A percentile compares a stretch with the other conserved stretches of the same genome.
phyloP scores from a whole-genome alignment of 2,888 invertebrate genomes.

The Pristionchus entomophagus region DNA sequence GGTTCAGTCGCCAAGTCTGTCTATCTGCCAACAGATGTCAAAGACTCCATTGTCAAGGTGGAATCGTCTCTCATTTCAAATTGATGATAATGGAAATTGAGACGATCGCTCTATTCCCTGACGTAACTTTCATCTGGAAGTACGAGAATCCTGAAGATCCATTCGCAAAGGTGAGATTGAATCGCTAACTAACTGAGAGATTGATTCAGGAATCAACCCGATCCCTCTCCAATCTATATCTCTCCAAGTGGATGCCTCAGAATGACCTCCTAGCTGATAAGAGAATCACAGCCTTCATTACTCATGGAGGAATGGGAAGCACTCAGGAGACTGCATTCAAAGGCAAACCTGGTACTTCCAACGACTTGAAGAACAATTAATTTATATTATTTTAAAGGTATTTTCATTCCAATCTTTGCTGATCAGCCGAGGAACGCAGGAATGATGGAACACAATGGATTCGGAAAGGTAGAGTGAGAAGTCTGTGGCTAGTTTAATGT shows the following conservation, averaged over 20 bases:
- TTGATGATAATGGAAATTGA: neutral
- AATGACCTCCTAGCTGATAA: conserved; percentile 16
- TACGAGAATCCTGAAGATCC: conserved; percentile 36
- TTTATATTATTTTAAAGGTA: neutral
- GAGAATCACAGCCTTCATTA: neutral
- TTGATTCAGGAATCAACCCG: neutral
- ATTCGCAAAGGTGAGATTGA: neutral
- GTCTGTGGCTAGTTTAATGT: no score
- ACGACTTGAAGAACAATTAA: neutral
- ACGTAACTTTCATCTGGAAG: conserved; percentile 47
- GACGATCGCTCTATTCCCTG: neutral
- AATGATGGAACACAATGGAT: conserved; percentile 34
- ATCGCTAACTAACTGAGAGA: neutral
- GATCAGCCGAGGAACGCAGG: conserved; percentile 22
- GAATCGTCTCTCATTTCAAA: neutral
- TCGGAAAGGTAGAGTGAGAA: neutral
- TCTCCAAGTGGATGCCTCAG: conserved; percentile 26
- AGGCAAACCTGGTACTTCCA: neutral
- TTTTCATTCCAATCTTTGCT: conserved; percentile 19
- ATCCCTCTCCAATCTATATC: neutral
- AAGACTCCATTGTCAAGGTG: neutral
- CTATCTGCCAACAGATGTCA: neutral
- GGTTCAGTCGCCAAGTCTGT: neutral
- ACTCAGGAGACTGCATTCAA: neutral
- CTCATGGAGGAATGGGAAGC: conserved; percentile 34